Base-by-base conservation (phyloP, 2,113 vertebrate genomes). In the Emydura subglobosa region DNA sequence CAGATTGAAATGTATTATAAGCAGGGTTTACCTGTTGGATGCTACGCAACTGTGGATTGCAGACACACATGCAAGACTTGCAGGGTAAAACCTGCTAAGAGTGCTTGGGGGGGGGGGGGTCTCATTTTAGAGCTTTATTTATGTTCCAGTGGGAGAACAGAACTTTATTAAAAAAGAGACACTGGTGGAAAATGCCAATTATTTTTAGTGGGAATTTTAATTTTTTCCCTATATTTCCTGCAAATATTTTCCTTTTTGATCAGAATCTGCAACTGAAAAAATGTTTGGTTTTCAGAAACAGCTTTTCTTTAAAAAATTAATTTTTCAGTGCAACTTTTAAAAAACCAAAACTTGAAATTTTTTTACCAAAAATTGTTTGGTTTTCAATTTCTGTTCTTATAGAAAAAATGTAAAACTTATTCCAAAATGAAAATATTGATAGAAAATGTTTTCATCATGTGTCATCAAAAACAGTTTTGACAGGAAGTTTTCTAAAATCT, bases 31-130 rank as follows among this genome's bases (percentile, higher is more conserved):
- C 0, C 29, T 61, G 47, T 7, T 17, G 78, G 68, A 65, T 24
- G 57, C 51, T 61, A 31, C 31, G 3, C 22, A 1, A 1, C 2
- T 65, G 6, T 19, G 44, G 42, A 12, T 5, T 59, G 76, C 87
- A 76, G 53, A 59, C 80, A n/a, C 1, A 6, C 4, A 14, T 39
- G 57, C 68, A 79, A 83, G 27, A 47, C 79, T 39, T 83, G 13
- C 24, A 53, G 22, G 12, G 4, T 2, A 42, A 74, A 39, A 42
- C 21, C 79, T 88, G 42, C 50, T 19, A 42, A 57, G 61, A 51
- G 34, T 47, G 7, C n/a, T 31, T 12, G 0, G 0, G 0, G 0
- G 6, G 0, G 0, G 0, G 0, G 6, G 44, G 3, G 50, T 89
- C 49, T 82, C 5, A 39, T 39, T 50, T 90, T 21, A 72, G 31